Conservation (phyloP, 2,797 vertebrate species). For the Masticophis lateralis region DNA sequence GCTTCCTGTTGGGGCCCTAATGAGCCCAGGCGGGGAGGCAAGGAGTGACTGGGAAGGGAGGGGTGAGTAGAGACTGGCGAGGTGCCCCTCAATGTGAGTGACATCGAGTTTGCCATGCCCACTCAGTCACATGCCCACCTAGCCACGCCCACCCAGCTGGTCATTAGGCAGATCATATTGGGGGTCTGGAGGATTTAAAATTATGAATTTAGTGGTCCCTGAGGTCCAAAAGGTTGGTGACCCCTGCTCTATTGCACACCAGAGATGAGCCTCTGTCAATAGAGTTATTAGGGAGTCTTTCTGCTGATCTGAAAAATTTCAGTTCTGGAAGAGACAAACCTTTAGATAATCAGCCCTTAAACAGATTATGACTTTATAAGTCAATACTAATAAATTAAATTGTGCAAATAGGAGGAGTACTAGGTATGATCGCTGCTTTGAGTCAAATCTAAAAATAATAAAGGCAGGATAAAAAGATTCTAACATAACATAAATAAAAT, state of each 20-base stretch:
- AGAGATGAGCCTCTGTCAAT: neutral
- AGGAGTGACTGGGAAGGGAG: too few relatives aligned
- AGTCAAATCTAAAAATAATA: neutral
- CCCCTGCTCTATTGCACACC: neutral
- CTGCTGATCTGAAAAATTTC: neutral
- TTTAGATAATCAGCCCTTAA: neutral
- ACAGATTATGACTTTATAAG: neutral
- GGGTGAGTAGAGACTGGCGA: too few relatives aligned
- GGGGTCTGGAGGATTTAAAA: too few relatives aligned
- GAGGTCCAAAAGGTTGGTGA: too few relatives aligned
- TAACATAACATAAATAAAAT: neutral
- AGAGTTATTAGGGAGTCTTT: neutral
- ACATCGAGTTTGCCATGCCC: too few relatives aligned
- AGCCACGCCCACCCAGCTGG: too few relatives aligned
- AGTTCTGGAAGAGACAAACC: neutral
- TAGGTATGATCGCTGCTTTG: neutral
- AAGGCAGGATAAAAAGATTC: neutral
- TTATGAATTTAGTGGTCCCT: too few relatives aligned
- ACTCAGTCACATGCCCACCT: too few relatives aligned
- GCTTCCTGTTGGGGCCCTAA: too few relatives aligned
- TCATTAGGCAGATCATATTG: too few relatives aligned
- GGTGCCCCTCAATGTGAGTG: too few relatives aligned
- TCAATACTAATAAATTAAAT: neutral
- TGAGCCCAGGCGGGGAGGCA: too few relatives aligned
- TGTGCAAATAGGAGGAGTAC: neutral